Evolutionary conservation across 2,797 vertebrate genomes (phyloP).

Genomic region (Bradypodion ventrale): DNA sequence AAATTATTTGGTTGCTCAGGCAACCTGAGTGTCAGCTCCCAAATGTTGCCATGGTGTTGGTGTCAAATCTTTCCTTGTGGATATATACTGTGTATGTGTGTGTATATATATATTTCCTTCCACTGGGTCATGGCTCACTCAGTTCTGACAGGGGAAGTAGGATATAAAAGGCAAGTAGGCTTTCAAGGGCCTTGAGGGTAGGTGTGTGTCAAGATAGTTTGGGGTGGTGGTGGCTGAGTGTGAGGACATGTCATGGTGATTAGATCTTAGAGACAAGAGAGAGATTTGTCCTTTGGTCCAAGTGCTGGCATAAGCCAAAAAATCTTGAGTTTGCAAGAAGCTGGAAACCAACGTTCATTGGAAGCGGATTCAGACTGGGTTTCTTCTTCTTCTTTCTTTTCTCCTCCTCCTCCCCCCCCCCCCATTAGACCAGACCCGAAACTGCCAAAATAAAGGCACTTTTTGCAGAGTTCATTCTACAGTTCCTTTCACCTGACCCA

Average conservation of each 20-base stretch:
- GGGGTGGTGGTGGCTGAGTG: too few species aligned
- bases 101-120: too few species aligned
- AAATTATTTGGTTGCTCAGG: constrained; percentile 36
- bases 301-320: too few species aligned
- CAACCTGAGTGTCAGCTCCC: constrained; percentile 40
- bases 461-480: too few species aligned
- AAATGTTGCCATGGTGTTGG: constrained; percentile 24
- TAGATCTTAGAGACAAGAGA: neutral
- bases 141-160: neutral
- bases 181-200: neutral
- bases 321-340: neutral
- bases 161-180: neutral
- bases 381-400: too few species aligned
- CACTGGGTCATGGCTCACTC: constrained; percentile 6
- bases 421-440: too few species aligned
- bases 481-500: too few species aligned
- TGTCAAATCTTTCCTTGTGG: constrained; percentile 20
- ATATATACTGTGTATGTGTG: too few species aligned
- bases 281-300: neutral
- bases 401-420: too few species aligned
- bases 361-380: neutral
- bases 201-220: neutral
- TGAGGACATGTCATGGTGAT: neutral
- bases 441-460: too few species aligned
- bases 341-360: neutral